Conservation (phyloP, 1,140 invertebrate genomes). For the Eriosoma lanigerum region DNA sequence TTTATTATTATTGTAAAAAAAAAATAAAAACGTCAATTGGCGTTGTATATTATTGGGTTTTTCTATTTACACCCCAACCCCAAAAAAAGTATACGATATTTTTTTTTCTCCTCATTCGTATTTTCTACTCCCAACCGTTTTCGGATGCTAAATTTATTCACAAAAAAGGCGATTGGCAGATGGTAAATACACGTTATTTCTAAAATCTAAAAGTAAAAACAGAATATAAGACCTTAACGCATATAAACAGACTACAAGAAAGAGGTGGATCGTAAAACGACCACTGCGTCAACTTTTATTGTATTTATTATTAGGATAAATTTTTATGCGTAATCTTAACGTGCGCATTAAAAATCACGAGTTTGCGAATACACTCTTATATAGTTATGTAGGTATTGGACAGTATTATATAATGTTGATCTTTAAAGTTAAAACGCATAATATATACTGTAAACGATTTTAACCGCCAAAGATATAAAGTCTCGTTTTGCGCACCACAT, state of each 20-base stretch:
- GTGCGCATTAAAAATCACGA: background rate
- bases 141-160: slow-evolving; percentile 14
- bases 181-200: slow-evolving; percentile 10
- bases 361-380: background rate
- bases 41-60: no score
- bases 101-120: background rate
- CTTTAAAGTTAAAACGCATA: no score
- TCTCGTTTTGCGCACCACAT: no score
- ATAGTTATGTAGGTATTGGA: background rate
- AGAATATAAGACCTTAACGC: background rate
- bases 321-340: background rate
- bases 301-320: background rate
- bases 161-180: background rate
- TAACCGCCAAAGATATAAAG: no score
- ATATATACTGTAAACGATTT: no score
- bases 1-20: no score
- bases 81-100: background rate
- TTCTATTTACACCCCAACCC: background rate
- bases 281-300: background rate
- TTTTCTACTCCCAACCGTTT: no score
- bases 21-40: background rate
- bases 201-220: slow-evolving; percentile 3
- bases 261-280: background rate
- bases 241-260: slow-evolving; percentile 22
- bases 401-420: no score